These are phyloP conservation scores for Gallinago jamesoni DNA, from an alignment of 2,113 vertebrate species.

Conservation along the genomic window DNA sequence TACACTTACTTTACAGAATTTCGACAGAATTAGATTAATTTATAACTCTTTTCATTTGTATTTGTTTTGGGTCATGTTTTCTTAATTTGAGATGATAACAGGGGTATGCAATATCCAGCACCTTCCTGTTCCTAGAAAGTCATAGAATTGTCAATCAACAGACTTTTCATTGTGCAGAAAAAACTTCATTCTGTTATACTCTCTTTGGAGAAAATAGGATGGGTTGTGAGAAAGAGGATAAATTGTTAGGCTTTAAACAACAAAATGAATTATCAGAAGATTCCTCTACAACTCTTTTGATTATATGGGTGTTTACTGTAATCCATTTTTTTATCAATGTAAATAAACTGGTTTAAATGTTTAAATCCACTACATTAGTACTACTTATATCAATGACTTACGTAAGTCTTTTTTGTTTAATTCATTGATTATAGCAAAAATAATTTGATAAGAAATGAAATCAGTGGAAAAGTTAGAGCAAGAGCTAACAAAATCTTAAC, in stretches of 20 bases:
- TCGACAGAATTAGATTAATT: neutral
- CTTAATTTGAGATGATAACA: neutral
- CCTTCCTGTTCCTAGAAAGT: neutral
- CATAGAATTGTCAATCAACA: neutral
- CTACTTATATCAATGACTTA: neutral
- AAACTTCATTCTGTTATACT: neutral
- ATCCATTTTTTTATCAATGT: neutral
- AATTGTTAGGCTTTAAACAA: neutral
- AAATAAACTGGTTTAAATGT: neutral
- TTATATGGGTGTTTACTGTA: neutral
- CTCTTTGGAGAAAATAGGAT: neutral
- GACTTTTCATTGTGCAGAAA: neutral
- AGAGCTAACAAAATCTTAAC: neutral
- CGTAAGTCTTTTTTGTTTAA: neutral
- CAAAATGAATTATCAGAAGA: neutral
- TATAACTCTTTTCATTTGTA: neutral
- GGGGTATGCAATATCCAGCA: neutral
- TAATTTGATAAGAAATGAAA: neutral
- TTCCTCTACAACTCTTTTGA: neutral
- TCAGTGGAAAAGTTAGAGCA: neutral
- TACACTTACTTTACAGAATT: neutral
- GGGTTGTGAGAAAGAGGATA: neutral
- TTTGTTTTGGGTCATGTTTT: neutral
- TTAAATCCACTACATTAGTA: neutral
- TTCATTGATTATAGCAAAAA: neutral